These are phyloP conservation scores for Drosophila novamexicana DNA, from an alignment of 1,140 invertebrate species.

Conservation along the genomic window DNA sequence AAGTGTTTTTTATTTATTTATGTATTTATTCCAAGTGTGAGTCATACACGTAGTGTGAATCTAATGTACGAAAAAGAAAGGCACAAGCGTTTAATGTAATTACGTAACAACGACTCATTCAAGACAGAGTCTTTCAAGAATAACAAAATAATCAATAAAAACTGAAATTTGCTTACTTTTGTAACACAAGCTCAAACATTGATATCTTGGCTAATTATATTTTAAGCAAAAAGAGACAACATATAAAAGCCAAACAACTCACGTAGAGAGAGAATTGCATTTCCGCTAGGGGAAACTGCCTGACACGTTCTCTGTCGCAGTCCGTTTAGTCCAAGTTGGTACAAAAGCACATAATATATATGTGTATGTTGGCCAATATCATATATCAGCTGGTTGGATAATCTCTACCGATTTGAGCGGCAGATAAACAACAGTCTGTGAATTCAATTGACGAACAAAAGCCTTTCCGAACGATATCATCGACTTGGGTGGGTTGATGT, in stretches of 20 bases:
- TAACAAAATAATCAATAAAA: too few species aligned
- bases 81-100: too few species aligned
- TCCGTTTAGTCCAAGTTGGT: too few species aligned
- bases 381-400: slow-evolving; percentile 35
- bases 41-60: background rate
- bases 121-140: too few species aligned
- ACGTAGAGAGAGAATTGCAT: slow-evolving; percentile 6
- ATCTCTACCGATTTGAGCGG: slow-evolving; percentile 30
- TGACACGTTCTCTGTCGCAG: background rate
- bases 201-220: slow-evolving; percentile 1
- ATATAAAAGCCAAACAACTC: background rate
- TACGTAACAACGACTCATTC: too few species aligned
- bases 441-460: slow-evolving; percentile 45
- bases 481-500: background rate
- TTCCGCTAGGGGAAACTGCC: background rate
- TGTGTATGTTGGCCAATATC: slow-evolving; percentile 9
- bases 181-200: too few species aligned
- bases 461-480: slow-evolving; percentile 6
- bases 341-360: background rate
- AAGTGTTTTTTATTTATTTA: background rate
- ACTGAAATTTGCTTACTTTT: too few species aligned
- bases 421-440: slow-evolving; percentile 36
- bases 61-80: too few species aligned
- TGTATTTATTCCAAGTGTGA: background rate
- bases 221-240: slow-evolving; percentile 1